Percentiles rank a stretch among this genome's conserved stretches.
Evolutionary conservation across 2,113 vertebrate species (phyloP).

Genomic region (Synchiropus splendidus): DNA sequence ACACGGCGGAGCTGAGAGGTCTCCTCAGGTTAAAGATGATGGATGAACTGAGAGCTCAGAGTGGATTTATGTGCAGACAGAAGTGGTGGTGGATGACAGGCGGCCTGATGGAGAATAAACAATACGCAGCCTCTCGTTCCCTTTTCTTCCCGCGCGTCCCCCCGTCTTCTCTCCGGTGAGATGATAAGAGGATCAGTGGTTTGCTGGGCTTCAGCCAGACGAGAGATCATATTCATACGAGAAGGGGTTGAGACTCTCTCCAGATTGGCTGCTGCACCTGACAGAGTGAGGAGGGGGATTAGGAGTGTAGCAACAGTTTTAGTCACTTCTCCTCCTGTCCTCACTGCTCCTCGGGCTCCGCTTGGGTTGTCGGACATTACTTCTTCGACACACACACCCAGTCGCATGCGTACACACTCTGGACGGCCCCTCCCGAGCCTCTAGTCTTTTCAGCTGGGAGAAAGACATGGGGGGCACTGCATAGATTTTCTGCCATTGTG

Average conservation of each 20-base stretch:
- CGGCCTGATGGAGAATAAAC: constrained; percentile 16
- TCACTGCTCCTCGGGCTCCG: constrained; percentile 16
- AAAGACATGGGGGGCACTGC: constrained; percentile 51
- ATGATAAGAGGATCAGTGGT: constrained; percentile 58
- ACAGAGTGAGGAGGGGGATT: constrained; percentile 34
- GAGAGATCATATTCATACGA: constrained; percentile 53
- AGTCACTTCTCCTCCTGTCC: constrained; percentile 43
- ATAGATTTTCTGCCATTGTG: constrained; percentile 73
- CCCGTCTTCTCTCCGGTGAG: constrained; percentile 31
- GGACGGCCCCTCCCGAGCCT: constrained; percentile 26
- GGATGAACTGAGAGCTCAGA: constrained; percentile 4
- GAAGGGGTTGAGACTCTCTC: constrained; percentile 43
- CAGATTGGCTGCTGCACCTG: constrained; percentile 47
- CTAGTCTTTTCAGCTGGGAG: constrained; percentile 56
- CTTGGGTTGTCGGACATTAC: constrained; percentile 47
- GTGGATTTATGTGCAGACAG: not conserved
- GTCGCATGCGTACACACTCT: constrained; percentile 10
- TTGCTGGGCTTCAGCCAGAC: constrained; percentile 41
- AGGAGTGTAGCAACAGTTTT: constrained; percentile 38
- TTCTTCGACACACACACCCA: constrained; percentile 22
- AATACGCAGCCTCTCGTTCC: constrained; percentile 7
- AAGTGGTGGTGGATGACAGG: constrained; percentile 1
- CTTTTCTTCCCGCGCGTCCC: constrained; percentile 12
- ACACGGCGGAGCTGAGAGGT: not conserved
- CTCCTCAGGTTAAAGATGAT: constrained; percentile 9